phyloP scores from a whole-genome alignment of 2,888 invertebrate species.

The Mythimna loreyi region DNA sequence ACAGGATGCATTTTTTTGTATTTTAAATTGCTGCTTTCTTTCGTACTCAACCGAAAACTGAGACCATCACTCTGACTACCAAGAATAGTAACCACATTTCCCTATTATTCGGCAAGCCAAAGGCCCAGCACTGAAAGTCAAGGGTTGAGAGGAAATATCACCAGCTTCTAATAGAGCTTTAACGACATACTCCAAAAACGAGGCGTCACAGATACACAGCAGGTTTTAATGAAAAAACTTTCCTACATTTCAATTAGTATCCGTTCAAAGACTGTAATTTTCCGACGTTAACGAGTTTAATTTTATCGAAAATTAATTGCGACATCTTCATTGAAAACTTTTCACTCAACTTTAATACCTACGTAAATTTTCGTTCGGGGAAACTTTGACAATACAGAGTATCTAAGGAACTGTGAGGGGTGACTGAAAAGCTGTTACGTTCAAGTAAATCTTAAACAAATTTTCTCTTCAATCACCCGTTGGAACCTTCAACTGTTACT shows the following conservation, averaged over 20 bases:
- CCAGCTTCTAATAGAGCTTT: conserved; percentile 26
- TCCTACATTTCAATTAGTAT: conserved; percentile 86
- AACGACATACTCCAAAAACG: conserved; percentile 49
- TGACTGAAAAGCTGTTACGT: conserved; percentile 75
- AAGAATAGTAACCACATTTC: neutral
- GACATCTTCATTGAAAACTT: conserved; percentile 89
- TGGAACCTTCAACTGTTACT: conserved; percentile 65
- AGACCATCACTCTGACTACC: too few species aligned
- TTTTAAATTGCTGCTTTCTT: too few species aligned
- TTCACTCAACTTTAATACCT: conserved; percentile 85
- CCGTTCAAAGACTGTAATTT: conserved; percentile 86
- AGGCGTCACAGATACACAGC: conserved; percentile 67
- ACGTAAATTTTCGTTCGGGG: conserved; percentile 81
- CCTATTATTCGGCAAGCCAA: conserved; percentile 6
- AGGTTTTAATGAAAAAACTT: conserved; percentile 87
- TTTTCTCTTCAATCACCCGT: conserved; percentile 75
- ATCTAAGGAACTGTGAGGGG: conserved; percentile 72
- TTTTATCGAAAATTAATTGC: conserved; percentile 90
- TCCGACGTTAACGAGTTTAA: conserved; percentile 89
- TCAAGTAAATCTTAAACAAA: conserved; percentile 76
- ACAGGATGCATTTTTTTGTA: too few species aligned
- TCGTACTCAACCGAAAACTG: too few species aligned
- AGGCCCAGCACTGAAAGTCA: neutral
- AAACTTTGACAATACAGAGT: conserved; percentile 83
- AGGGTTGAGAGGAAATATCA: conserved; percentile 3